Conservation (phyloP, 2,888 invertebrate species). For the Hirtodrosophila cameraria region DNA sequence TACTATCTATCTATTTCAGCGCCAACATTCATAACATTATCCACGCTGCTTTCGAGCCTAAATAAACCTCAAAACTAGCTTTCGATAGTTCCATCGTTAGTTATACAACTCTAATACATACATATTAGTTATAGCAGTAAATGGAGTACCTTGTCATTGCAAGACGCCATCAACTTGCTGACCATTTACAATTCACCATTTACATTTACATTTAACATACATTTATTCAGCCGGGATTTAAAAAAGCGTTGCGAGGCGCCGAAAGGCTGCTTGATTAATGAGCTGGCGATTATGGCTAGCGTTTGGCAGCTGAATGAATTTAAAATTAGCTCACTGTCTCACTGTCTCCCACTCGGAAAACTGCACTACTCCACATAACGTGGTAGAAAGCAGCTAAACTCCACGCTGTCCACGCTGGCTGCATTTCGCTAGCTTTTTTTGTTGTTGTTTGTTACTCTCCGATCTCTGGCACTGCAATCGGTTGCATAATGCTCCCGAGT, state of each 20-base stretch:
- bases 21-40: too few relatives aligned
- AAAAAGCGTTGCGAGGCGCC: constrained; percentile 28
- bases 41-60: too few relatives aligned
- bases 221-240: not conserved
- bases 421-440: constrained; percentile 40
- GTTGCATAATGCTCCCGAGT: constrained; percentile 66
- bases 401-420: constrained; percentile 25
- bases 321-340: constrained; percentile 69
- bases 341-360: constrained; percentile 40
- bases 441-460: constrained; percentile 9
- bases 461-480: constrained; percentile 54
- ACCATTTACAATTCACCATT: constrained; percentile 12
- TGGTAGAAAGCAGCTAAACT: constrained; percentile 58
- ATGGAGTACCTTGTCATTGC: constrained; percentile 60
- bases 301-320: constrained; percentile 76
- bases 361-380: constrained; percentile 36
- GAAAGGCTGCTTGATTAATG: constrained; percentile 65
- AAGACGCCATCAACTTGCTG: constrained; percentile 56
- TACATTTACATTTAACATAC: constrained; percentile 19
- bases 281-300: constrained; percentile 55
- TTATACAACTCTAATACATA: too few relatives aligned
- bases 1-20: too few relatives aligned
- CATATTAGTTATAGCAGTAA: constrained; percentile 1
- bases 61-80: too few relatives aligned
- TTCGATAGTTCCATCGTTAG: too few relatives aligned